Evolutionary conservation across 2,888 invertebrate genomes (phyloP), one percentile per base, ranked within the genome.

Genomic region (Himalopsyche anomala): DNA sequence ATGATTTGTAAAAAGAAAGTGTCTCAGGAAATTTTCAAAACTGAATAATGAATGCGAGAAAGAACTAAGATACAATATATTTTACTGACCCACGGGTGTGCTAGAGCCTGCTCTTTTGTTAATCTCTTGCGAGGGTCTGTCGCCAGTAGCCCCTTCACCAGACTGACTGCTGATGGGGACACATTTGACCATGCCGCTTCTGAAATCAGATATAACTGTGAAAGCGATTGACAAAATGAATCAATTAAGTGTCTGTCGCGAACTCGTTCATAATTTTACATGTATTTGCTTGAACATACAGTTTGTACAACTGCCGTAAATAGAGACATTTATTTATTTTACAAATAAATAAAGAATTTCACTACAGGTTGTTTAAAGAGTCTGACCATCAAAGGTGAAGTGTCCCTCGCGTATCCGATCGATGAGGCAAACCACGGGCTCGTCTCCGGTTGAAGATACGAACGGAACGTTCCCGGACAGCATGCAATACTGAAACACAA

Each of bases 381-480:
- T 17, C 89, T 92, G 90, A 89, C 95, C 95, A 83, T 95, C 94
- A 92, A 98, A 96, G 88, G 95, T 94, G 90, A 98, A 97, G 88
- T 96, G 95, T 4, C 98, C 98, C 5, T 94, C 94, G 89, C 96
- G 95, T 85, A 98, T 98, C 87, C 97, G 92, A 87, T 96, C 95
- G 94, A 98, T 97, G 86, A 97, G 96, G 0, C 94, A 94, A 0
- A 94, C 93, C 36, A 96, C 95, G n/a, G 95, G 96, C 89, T 96
- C 96, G 88, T 96, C 95, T 1, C 95, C 95, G 6, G 94, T 91
- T 15, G 12, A 36, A 12, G 94, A 94, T 89, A 96, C 96, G 93
- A 98, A 99, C 0, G 99, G 98, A 0, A 97, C 96, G 90, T 95
- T 95, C 0, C 99, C 99, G 87, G 97, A 96, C 81, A 99, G 91